These are phyloP conservation scores for Aeoliscus strigatus DNA, from an alignment of 2,797 vertebrate genomes.

Conservation along the genomic window DNA sequence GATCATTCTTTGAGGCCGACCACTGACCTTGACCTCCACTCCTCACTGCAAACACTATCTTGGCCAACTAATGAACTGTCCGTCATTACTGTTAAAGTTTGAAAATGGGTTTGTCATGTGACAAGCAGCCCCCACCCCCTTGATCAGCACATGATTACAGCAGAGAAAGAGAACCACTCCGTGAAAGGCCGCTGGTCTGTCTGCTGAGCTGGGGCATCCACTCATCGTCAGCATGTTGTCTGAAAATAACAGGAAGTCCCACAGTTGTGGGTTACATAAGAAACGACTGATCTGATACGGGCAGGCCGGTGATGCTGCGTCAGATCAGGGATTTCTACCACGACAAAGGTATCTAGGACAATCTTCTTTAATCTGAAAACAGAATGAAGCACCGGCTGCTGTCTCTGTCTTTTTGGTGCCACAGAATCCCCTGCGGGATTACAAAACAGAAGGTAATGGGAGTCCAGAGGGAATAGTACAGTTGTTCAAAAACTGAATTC, in stretches of 20 bases:
- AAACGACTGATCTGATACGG: constrained; percentile 22
- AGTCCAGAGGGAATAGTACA: neutral
- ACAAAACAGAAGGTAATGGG: neutral
- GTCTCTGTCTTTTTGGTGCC: neutral
- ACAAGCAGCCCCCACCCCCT: no score
- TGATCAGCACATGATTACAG: constrained; percentile 16
- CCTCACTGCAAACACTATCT: neutral
- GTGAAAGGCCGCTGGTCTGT: neutral
- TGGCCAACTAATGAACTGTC: neutral
- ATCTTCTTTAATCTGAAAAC: no score
- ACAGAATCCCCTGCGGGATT: neutral
- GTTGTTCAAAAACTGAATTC: neutral
- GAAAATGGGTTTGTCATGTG: constrained; percentile 7
- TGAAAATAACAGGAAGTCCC: constrained; percentile 61
- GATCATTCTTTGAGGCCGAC: no score
- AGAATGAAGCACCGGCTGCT: neutral
- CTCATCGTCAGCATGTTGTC: constrained; percentile 42
- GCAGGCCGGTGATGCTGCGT: neutral
- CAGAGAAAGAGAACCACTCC: neutral
- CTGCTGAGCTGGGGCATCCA: constrained; percentile 22
- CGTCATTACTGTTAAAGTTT: neutral
- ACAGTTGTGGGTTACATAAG: constrained; percentile 14
- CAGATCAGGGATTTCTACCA: constrained; percentile 11
- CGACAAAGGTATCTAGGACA: no score
- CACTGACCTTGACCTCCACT: constrained; percentile 2